Evolutionary conservation across 2,888 invertebrate genomes (phyloP).

Genomic region (Agrotis puta): DNA sequence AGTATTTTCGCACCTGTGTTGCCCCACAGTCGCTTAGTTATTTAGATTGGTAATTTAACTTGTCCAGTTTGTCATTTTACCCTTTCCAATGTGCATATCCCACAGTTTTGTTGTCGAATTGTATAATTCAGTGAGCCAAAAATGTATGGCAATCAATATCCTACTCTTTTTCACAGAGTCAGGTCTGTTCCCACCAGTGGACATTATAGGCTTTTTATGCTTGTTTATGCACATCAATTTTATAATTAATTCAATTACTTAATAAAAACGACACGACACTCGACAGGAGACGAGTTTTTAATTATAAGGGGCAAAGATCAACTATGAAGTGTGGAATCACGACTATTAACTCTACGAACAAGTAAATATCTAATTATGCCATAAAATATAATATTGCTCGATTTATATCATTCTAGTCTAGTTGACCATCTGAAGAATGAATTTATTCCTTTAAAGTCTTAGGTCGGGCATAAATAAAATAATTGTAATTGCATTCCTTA

Average conservation of each 20-base stretch:
- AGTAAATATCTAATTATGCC: constrained; percentile 36
- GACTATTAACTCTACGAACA: constrained; percentile 23
- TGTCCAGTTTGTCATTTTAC: constrained; percentile 1
- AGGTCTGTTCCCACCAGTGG: neutral
- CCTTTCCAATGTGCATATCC: constrained; percentile 1
- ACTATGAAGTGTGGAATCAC: constrained; percentile 9
- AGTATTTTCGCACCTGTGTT: constrained; percentile 34
- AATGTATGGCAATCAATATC: neutral
- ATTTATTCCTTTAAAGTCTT: constrained; percentile 68
- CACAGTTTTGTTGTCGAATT: constrained; percentile 7
- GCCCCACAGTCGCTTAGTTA: constrained; percentile 16
- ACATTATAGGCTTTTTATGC: neutral
- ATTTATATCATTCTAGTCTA: constrained; percentile 35
- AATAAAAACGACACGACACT: constrained; percentile 6
- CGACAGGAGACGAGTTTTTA: constrained; percentile 1
- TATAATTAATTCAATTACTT: neutral
- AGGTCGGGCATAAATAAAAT: constrained; percentile 79
- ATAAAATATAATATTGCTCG: constrained; percentile 44
- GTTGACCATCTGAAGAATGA: constrained; percentile 51
- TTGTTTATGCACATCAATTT: neutral
- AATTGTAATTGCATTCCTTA: constrained; percentile 87
- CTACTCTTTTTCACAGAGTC: neutral
- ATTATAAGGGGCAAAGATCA: constrained; percentile 28
- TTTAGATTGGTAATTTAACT: constrained; percentile 39
- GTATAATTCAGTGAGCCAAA: neutral